A percentile compares a stretch with the other conserved stretches of the same genome.
Evolutionary conservation across 2,888 invertebrate genomes (phyloP).

Genomic region (Drosophila seclusa): DNA sequence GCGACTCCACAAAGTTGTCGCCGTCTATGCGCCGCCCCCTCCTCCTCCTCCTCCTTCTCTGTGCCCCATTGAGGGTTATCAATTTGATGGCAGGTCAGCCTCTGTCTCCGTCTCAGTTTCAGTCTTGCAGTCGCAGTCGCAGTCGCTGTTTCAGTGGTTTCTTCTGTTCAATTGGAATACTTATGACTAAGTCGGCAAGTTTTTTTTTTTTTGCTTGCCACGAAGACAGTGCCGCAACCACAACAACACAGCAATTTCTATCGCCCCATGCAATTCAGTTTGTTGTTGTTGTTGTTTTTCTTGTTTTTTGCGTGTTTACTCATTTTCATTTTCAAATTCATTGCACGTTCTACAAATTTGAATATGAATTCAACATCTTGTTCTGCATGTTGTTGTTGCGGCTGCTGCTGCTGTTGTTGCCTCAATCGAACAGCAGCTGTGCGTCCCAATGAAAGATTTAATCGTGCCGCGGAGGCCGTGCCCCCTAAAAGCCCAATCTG

Average conservation of each 20-base stretch:
- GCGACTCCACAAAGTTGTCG: constrained; percentile 53
- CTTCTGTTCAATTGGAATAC: constrained; percentile 65
- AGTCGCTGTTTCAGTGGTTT: constrained; percentile 43
- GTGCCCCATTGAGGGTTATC: constrained; percentile 51
- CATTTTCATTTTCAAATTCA: constrained; percentile 73
- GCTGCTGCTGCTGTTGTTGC: constrained; percentile 24
- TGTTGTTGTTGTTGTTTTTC: constrained; percentile 23
- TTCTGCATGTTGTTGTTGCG: constrained; percentile 26
- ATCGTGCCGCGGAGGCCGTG: constrained; percentile 62
- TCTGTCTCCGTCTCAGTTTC: constrained; percentile 2
- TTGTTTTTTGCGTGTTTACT: constrained; percentile 68
- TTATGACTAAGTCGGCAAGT: constrained; percentile 70
- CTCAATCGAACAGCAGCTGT: constrained; percentile 63
- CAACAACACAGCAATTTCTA: constrained; percentile 37
- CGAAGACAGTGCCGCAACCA: constrained; percentile 14
- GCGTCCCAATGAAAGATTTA: constrained; percentile 75
- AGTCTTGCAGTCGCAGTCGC: constrained; percentile 8
- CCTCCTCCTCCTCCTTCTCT: neutral
- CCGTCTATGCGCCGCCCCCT: constrained; percentile 17
- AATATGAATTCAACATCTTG: constrained; percentile 69
- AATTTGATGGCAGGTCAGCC: constrained; percentile 65
- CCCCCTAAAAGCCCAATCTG: constrained; percentile 49
- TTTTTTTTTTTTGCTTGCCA: constrained; percentile 34
- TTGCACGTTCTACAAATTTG: constrained; percentile 81
- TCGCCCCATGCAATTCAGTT: constrained; percentile 56